phyloP scores from a whole-genome alignment of 1,140 invertebrate genomes.

The Aphis craccivora region DNA sequence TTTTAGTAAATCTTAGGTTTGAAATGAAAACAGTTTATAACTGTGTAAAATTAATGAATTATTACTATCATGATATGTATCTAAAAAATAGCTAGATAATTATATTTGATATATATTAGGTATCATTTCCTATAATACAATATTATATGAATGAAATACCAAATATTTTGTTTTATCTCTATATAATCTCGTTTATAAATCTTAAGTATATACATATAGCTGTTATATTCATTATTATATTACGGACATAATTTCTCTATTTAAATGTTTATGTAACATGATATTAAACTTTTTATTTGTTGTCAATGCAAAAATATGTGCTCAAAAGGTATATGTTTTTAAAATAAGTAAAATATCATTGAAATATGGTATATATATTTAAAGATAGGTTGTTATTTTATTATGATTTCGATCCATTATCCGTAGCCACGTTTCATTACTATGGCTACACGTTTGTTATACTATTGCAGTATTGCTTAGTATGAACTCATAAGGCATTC shows the following conservation, averaged over 20 bases:
- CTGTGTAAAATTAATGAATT: background rate
- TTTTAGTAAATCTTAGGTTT: background rate
- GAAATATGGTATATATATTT: background rate
- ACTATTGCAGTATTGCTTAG: too few relatives aligned
- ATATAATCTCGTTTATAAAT: too few relatives aligned
- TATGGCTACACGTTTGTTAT: conserved; percentile 19
- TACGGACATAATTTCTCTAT: background rate
- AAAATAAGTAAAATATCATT: background rate
- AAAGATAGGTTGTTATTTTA: background rate
- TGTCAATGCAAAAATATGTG: background rate
- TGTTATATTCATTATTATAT: background rate
- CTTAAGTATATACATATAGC: too few relatives aligned
- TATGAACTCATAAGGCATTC: background rate
- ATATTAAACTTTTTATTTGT: background rate
- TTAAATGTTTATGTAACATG: background rate
- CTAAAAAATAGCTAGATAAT: background rate
- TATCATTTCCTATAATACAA: background rate
- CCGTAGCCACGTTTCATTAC: conserved; percentile 21
- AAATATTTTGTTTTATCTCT: too few relatives aligned
- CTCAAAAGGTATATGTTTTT: background rate
- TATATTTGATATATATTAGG: too few relatives aligned
- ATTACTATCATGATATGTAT: background rate
- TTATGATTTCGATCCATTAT: background rate
- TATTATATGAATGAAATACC: background rate
- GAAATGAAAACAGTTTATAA: background rate